Evolutionary conservation across 2,888 invertebrate species (phyloP).

Genomic region (Himalopsyche japonica): DNA sequence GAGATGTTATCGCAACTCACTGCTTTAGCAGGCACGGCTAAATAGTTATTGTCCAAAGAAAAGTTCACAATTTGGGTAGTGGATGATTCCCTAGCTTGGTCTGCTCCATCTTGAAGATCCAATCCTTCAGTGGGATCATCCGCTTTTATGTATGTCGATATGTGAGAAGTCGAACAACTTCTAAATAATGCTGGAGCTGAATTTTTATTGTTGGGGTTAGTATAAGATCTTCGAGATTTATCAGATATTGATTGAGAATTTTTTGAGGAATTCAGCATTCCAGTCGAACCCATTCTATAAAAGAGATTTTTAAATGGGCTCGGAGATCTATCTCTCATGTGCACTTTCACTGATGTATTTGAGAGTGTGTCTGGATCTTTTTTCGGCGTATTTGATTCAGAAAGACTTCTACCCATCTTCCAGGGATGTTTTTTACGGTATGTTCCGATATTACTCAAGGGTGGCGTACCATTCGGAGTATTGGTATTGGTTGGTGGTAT

Average conservation of each 20-base stretch:
- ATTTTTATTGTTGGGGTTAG: slow-evolving; percentile 53
- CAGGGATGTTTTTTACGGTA: slow-evolving; percentile 61
- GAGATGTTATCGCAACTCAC: slow-evolving; percentile 75
- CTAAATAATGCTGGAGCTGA: slow-evolving; percentile 63
- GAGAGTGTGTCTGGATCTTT: slow-evolving; percentile 55
- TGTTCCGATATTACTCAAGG: slow-evolving; percentile 50
- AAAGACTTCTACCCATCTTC: slow-evolving; percentile 63
- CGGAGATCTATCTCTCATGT: slow-evolving; percentile 61
- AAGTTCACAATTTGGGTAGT: slow-evolving; percentile 49
- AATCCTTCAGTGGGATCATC: slow-evolving; percentile 82
- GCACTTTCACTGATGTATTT: slow-evolving; percentile 51
- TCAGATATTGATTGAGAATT: slow-evolving; percentile 51
- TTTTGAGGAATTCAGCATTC: slow-evolving; percentile 68
- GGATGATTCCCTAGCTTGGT: slow-evolving; percentile 46
- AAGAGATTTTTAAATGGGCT: slow-evolving; percentile 74
- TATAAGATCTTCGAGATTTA: slow-evolving; percentile 48
- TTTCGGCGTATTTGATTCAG: slow-evolving; percentile 55
- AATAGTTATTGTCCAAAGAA: slow-evolving; percentile 52
- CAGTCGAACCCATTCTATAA: slow-evolving; percentile 75
- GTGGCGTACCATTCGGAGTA: slow-evolving; percentile 43
- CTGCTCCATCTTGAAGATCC: slow-evolving; percentile 62
- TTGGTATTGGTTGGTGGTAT: slow-evolving; percentile 46
- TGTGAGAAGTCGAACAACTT: slow-evolving; percentile 76
- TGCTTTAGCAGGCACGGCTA: slow-evolving; percentile 62
- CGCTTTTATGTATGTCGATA: slow-evolving; percentile 75